Evolutionary conservation across 2,113 vertebrate genomes (phyloP), one percentile per base, ranked within the genome.

Genomic region (Phoxinus phoxinus): DNA sequence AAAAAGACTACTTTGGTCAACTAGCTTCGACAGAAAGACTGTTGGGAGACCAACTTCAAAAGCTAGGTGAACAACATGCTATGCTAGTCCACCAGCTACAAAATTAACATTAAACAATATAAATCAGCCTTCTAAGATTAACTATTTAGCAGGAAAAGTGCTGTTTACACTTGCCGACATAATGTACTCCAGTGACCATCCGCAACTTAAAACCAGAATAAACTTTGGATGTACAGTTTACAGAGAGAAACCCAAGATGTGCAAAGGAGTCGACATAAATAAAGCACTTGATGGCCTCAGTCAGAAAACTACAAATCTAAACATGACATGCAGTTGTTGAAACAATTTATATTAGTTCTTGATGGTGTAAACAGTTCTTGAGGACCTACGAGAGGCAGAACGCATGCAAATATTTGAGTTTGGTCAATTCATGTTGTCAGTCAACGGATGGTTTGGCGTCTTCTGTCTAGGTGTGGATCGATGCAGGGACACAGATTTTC

Each of bases 401-500:
- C 3, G 2, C 61, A 81, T 51, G 32, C 46, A 72, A 51, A 56
- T 72, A 83, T 83, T 81, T 82, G 80, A 25, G 37, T 74, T 81
- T 37, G 73, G 4, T 56, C 23, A 13, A 27, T 58, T 72, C 71
- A 61, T 76, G 74, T 75, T 81, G 8, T 81, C 30, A 58, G 58
- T 75, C 78, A 61, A 35, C 53, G 37, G 69, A 8, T 53, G 32
- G 41, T 59, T 84, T 63, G 53, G 51, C 30, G 15, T 35, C 32
- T 67, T 48, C 35, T 17, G 76, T 10, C 83, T 83, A 99, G 98
- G 98, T 99, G 30, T 99, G 98, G 98, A 99, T 99, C 58, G 98
- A 99, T 65, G 98, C 98, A 0, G 98, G 98, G 88, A 99, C 98
- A 37, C 98, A 99, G 92, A 99, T 99, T 91, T 99, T 99, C 96